Evolutionary conservation across 1,140 invertebrate genomes (phyloP).

Genomic region (Subanguina moxae): DNA sequence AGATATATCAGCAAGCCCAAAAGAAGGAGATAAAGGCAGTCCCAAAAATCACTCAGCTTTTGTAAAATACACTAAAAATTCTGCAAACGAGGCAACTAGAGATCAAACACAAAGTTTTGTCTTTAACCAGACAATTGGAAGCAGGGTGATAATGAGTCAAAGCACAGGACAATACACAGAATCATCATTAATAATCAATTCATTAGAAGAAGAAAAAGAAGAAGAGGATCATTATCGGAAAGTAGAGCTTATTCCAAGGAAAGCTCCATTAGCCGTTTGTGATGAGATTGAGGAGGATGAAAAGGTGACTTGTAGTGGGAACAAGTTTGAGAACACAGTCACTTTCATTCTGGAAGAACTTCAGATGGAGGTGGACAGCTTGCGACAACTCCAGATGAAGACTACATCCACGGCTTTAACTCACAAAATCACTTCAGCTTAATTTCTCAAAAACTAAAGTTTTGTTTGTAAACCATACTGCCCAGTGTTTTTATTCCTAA

Average conservation of each 20-base stretch:
- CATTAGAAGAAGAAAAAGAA: not conserved
- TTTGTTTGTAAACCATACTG: too few relatives aligned
- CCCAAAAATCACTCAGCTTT: slow-evolving; percentile 7
- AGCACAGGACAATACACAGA: not conserved
- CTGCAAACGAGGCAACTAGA: not conserved
- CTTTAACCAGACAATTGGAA: not conserved
- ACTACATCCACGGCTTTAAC: too few relatives aligned
- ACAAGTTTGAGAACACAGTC: slow-evolving; percentile 52
- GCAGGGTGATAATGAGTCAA: not conserved
- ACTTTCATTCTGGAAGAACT: slow-evolving; percentile 51
- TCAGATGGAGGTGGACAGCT: slow-evolving; percentile 35
- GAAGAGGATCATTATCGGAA: slow-evolving; percentile 7
- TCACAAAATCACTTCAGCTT: too few relatives aligned
- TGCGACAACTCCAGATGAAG: slow-evolving; percentile 15
- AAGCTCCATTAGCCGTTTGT: not conserved
- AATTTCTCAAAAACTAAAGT: too few relatives aligned
- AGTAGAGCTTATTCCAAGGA: not conserved
- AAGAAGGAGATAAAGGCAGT: too few relatives aligned
- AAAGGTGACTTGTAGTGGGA: not conserved
- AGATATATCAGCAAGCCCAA: too few relatives aligned
- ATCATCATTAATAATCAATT: not conserved
- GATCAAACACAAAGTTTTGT: not conserved
- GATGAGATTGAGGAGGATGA: slow-evolving; percentile 18
- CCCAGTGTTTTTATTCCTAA: too few relatives aligned
- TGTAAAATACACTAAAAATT: not conserved